Conservation (phyloP, 1,140 invertebrate species). For the Piezodorus guildinii region DNA sequence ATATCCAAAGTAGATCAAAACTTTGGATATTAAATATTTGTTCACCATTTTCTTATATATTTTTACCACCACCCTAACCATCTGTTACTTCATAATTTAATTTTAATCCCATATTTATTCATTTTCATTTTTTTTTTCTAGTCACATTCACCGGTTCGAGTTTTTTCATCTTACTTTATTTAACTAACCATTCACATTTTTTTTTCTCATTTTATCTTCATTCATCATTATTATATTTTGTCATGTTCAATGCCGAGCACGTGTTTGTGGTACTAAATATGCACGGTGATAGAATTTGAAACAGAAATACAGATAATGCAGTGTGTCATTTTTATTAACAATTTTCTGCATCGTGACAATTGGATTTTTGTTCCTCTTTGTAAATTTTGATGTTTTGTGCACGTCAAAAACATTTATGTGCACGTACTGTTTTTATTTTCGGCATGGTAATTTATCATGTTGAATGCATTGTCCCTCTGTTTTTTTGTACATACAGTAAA, state of each 20-base stretch:
- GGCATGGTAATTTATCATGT: conserved; percentile 1
- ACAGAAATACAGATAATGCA: no score
- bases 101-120: not conserved
- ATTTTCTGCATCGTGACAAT: not conserved
- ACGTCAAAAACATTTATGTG: conserved; percentile 6
- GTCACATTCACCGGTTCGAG: no score
- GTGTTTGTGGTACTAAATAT: conserved; percentile 1
- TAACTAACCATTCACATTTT: not conserved
- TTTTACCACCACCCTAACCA: no score
- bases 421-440: not conserved
- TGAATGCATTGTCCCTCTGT: no score
- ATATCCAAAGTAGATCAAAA: no score
- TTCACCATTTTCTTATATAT: no score
- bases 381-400: not conserved
- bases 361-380: not conserved
- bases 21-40: no score
- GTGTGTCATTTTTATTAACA: not conserved
- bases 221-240: not conserved
- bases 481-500: no score
- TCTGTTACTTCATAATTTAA: not conserved
- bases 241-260: conserved; percentile 16
- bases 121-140: no score
- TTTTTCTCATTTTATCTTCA: no score
- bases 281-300: not conserved
- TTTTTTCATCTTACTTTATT: no score